A percentile compares a stretch with the other conserved stretches of the same genome.
These are phyloP conservation scores for Lasioglossum villosulum DNA, from an alignment of 2,888 invertebrate species.

Conservation along the genomic window DNA sequence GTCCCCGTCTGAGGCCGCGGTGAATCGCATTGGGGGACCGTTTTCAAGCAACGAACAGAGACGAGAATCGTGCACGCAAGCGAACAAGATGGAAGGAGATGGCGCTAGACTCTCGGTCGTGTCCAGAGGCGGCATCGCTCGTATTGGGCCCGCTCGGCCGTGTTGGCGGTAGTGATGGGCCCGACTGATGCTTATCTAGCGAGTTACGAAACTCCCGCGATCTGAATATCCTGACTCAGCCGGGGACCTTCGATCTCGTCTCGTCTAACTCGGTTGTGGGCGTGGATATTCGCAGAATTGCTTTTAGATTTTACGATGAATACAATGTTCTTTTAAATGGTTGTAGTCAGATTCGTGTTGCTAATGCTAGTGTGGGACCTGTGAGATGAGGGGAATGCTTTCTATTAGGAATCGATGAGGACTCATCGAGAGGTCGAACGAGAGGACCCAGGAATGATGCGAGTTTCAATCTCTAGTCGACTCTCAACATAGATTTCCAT, in stretches of 20 bases:
- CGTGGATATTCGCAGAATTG: neutral
- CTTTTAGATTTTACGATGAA: neutral
- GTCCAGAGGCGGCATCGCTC: conserved; percentile 59
- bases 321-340: neutral
- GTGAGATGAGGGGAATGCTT: no score
- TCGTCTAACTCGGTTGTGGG: neutral
- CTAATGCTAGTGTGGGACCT: neutral
- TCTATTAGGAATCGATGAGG: neutral
- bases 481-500: no score
- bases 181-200: conserved; percentile 37
- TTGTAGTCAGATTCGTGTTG: neutral
- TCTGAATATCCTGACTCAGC: conserved; percentile 24
- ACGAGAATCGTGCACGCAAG: neutral
- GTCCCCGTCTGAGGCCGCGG: conserved; percentile 52
- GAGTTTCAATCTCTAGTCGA: neutral
- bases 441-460: neutral
- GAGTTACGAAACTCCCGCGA: conserved; percentile 6
- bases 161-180: conserved; percentile 59
- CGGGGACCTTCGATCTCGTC: neutral
- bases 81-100: conserved; percentile 30
- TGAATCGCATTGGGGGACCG: conserved; percentile 49
- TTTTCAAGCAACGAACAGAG: conserved; percentile 17
- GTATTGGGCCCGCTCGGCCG: conserved; percentile 48
- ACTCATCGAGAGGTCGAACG: no score
- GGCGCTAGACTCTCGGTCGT: conserved; percentile 48